phyloP scores from a whole-genome alignment of 2,888 invertebrate species.

The Pseudococcus longispinus region DNA sequence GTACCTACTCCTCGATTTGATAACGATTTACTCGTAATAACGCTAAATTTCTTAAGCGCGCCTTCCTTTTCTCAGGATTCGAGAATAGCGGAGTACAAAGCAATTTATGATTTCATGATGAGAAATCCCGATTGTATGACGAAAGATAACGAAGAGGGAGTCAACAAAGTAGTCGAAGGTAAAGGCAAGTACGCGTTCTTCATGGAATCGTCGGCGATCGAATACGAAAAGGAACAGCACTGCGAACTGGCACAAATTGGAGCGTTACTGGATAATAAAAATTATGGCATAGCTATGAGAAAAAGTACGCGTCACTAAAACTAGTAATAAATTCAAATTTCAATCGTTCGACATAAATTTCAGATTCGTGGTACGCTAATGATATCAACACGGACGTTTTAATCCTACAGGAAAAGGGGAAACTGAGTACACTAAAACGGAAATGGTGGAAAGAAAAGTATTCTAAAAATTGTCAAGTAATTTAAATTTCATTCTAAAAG shows the following conservation, averaged over 20 bases:
- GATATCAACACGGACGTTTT: constrained; percentile 79
- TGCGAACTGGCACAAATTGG: constrained; percentile 79
- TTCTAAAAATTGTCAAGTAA: constrained; percentile 53
- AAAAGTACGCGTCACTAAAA: constrained; percentile 68
- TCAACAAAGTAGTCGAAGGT: constrained; percentile 66
- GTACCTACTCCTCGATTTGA: constrained; percentile 64
- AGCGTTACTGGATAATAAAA: constrained; percentile 79
- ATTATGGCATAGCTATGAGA: constrained; percentile 85
- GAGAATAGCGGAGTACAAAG: constrained; percentile 76
- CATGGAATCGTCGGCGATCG: constrained; percentile 89
- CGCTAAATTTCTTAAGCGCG: not conserved
- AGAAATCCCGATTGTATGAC: constrained; percentile 65
- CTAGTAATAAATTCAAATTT: not conserved
- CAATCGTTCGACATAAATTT: not conserved
- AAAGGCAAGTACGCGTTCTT: constrained; percentile 79
- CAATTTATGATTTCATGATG: constrained; percentile 81
- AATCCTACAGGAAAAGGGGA: constrained; percentile 83
- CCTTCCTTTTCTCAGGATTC: constrained; percentile 74
- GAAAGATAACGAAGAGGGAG: constrained; percentile 71
- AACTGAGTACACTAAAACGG: constrained; percentile 77
- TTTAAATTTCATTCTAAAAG: not conserved
- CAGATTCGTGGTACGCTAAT: constrained; percentile 77
- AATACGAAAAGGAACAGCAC: constrained; percentile 80
- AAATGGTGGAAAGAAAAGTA: constrained; percentile 88
- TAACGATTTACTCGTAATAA: not conserved